Evolutionary conservation across 2,888 invertebrate genomes (phyloP), one percentile per base, ranked within the genome.

Genomic region (Invenusta paracnida): DNA sequence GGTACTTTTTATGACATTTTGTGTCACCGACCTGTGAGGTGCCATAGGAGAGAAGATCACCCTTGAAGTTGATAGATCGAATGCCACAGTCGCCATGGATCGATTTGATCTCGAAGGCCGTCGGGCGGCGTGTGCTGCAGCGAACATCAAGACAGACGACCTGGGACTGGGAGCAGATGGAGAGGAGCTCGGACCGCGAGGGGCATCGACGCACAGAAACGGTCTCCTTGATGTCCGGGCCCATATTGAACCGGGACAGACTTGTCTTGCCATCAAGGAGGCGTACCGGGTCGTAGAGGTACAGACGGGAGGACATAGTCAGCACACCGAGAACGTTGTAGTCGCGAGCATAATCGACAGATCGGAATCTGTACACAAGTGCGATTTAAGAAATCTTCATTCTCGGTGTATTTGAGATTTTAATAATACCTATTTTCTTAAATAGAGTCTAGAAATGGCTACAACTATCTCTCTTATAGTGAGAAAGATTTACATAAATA

Each of bases 21-120:
- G n/a, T n/a, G n/a, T n/a, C n/a, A n/a, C n/a, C n/a, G n/a, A n/a
- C 97, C 28, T 95, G 93, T 0, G 97, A 97, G 0, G 97, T 97
- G 25, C 97, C 97, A 88, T 97, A 95, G 0, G 97, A 97, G 88
- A 98, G 93, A 89, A 97, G 94, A 89, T 96, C 94, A 0, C 95
- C 95, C 89, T 95, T 94, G 92, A 97, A 97, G 92, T 95, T 95
- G 31, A 96, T 95, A 0, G 97, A 97, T 81, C 97, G 93, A 88
- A 97, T 95, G 31, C 93, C 93, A 90, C 88, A 5, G 79, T 86
- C n/a, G n/a, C n/a, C n/a, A n/a, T n/a, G n/a, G n/a, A n/a, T 81
- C 81, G 82, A 81, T 31, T 81, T 86, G 5, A 84, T 17, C 2
- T 85, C 84, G 11, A 86, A 82, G 29, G 81, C 84, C 25, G 28